These are phyloP conservation scores for Ateles fusciceps DNA, from an alignment of 2,797 vertebrate species.

Conservation along the genomic window DNA sequence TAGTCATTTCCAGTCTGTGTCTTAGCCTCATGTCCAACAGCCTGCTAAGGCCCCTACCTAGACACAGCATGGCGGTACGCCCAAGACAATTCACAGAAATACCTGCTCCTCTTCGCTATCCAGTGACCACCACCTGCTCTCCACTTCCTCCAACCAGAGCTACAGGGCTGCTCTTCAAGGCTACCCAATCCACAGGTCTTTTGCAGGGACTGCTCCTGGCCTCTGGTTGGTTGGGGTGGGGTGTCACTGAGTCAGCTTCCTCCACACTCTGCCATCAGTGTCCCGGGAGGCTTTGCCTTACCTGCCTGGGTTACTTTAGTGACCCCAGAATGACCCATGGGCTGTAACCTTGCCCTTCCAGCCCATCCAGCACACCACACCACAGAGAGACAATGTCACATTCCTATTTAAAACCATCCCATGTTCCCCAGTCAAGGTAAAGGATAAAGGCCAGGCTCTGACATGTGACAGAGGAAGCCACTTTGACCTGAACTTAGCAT, in stretches of 20 bases:
- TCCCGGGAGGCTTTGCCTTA: background rate
- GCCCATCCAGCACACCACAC: background rate
- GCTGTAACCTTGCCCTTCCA: background rate
- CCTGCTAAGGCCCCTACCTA: background rate
- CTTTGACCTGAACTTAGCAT: too few species aligned
- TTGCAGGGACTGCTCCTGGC: background rate
- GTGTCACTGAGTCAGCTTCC: background rate
- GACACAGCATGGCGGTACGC: background rate
- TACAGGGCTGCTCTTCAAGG: background rate
- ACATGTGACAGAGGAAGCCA: background rate
- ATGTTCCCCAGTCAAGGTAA: background rate
- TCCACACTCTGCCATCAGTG: background rate
- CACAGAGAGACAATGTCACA: fast-evolving
- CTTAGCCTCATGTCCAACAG: background rate
- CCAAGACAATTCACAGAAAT: background rate
- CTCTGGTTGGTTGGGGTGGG: too few species aligned
- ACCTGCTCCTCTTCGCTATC: background rate
- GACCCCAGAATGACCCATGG: background rate
- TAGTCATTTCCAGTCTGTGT: background rate
- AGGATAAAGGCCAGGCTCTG: background rate
- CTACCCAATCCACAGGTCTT: background rate
- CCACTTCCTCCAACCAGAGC: background rate
- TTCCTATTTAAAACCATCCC: background rate
- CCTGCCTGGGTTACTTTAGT: background rate
- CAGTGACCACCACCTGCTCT: background rate